These are phyloP conservation scores for Nineta flava DNA, from an alignment of 2,888 invertebrate genomes.

Conservation along the genomic window DNA sequence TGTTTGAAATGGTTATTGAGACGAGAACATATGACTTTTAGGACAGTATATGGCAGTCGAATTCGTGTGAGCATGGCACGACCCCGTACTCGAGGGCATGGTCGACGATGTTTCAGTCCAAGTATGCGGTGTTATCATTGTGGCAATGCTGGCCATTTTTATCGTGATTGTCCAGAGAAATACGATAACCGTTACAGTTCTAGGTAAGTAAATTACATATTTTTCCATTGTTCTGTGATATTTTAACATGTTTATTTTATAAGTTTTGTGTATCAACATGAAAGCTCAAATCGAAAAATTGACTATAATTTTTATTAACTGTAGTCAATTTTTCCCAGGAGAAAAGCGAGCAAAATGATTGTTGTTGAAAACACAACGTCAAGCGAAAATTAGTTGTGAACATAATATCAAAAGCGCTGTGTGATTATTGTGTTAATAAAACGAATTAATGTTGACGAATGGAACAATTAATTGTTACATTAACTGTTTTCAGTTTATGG, in stretches of 20 bases:
- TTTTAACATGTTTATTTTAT: no score
- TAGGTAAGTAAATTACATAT: neutral
- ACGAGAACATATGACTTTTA: slow-evolving; percentile 15
- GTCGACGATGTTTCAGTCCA: slow-evolving; percentile 33
- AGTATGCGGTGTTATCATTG: slow-evolving; percentile 41
- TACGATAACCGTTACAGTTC: slow-evolving; percentile 5
- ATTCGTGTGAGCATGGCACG: slow-evolving; percentile 36
- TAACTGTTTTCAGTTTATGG: slow-evolving; percentile 4
- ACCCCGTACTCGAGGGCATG: slow-evolving; percentile 31
- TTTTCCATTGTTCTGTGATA: neutral
- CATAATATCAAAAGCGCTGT: slow-evolving; percentile 2
- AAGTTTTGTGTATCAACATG: no score
- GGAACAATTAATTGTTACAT: neutral
- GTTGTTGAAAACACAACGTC: no score
- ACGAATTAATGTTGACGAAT: neutral
- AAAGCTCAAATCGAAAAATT: no score
- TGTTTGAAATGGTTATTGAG: neutral
- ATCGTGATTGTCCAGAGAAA: slow-evolving; percentile 33
- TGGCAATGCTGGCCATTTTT: slow-evolving; percentile 39
- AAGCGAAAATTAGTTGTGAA: neutral
- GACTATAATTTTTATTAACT: no score
- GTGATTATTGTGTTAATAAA: neutral
- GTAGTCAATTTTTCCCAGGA: no score
- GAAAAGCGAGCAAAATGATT: no score
- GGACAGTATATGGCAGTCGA: slow-evolving; percentile 32